Evolutionary conservation across 2,113 vertebrate species (phyloP).

Genomic region (Dunckerocampus dactyliophorus): DNA sequence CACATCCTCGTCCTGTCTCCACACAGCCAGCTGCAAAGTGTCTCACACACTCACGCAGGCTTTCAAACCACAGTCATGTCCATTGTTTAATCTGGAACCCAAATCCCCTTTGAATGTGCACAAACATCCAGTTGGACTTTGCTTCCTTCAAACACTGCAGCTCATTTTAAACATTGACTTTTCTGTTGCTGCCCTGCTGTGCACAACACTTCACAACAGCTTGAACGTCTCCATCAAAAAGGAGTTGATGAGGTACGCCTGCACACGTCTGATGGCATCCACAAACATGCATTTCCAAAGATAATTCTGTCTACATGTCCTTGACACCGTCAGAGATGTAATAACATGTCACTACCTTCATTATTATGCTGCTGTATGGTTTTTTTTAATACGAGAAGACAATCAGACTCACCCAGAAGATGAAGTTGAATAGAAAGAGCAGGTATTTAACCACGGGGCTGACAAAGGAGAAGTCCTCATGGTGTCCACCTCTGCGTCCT

Average conservation of each 20-base stretch:
- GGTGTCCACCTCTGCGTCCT: conserved; percentile 9
- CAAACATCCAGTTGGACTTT: conserved; percentile 32
- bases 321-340: background rate
- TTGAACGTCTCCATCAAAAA: background rate
- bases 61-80: no score
- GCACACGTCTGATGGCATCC: background rate
- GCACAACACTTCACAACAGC: no score
- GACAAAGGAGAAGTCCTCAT: conserved; percentile 81
- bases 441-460: conserved; percentile 85
- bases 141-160: conserved; percentile 17
- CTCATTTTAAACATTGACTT: conserved; percentile 4
- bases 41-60: background rate
- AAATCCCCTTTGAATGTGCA: conserved; percentile 37
- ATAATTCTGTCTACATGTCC: background rate
- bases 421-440: conserved; percentile 86
- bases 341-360: background rate
- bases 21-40: conserved; percentile 2
- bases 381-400: background rate
- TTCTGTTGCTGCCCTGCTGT: background rate
- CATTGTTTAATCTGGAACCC: background rate
- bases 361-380: background rate
- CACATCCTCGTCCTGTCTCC: conserved; percentile 38
- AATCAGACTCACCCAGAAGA: conserved; percentile 89
- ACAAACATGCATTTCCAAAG: background rate
- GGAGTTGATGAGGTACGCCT: background rate